phyloP scores from a whole-genome alignment of 2,113 vertebrate species.

The Dascyllus trimaculatus region DNA sequence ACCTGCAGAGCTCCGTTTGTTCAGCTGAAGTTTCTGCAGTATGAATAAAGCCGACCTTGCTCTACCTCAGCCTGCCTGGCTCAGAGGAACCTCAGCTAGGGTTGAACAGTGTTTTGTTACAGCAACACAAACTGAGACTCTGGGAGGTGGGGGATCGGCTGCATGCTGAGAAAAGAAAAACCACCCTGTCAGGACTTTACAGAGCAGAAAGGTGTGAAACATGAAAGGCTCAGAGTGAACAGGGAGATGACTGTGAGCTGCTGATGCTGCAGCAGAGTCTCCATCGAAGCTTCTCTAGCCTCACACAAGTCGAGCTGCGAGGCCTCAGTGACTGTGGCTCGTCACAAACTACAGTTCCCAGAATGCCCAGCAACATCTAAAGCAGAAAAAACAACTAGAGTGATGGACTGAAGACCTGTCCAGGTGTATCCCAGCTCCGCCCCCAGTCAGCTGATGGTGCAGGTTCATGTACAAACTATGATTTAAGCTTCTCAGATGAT shows the following conservation, averaged over 20 bases:
- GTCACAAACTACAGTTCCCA: no score
- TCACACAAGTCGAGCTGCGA: neutral
- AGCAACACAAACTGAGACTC: neutral
- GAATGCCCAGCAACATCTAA: no score
- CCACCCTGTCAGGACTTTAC: constrained; percentile 43
- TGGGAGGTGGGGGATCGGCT: constrained; percentile 1
- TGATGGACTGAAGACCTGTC: no score
- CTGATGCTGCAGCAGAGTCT: constrained; percentile 57
- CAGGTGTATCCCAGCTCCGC: no score
- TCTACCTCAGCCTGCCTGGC: constrained; percentile 7
- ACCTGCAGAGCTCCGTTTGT: no score
- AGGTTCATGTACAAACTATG: no score
- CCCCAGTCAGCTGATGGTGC: no score
- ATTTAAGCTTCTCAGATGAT: no score
- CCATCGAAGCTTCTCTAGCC: constrained; percentile 10
- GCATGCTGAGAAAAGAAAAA: constrained; percentile 27
- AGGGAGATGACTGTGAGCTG: constrained; percentile 61
- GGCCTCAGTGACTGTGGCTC: neutral
- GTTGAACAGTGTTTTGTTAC: neutral
- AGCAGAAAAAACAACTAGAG: no score
- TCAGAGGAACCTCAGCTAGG: neutral
- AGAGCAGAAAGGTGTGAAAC: constrained; percentile 51
- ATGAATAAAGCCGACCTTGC: no score
- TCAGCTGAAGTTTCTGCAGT: no score
- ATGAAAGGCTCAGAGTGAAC: constrained; percentile 62